Base-by-base conservation (phyloP, 2,797 vertebrate species). In the Syndactyla subalaris region DNA sequence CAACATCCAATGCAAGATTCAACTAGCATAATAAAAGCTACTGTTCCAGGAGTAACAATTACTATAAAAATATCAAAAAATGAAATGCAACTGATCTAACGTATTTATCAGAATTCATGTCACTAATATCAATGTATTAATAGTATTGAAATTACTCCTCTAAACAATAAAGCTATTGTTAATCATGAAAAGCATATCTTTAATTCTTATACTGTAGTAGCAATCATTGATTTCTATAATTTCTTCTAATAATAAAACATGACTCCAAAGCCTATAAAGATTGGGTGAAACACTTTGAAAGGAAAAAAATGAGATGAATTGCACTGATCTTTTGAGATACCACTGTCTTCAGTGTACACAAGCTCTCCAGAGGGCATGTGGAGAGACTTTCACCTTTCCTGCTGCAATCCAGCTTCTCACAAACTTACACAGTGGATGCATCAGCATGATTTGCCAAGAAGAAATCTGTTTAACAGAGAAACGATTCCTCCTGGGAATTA, bases 381-480 rank as follows among this genome's bases (percentile, higher is more conserved):
- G 58, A 80, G 49, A 72, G 17, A 61, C 9, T 91, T 79, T 66
- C 41, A 78, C n/a, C 9, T 79, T 65, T 65, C 21, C 10, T 85
- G 30, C 10, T 80, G 43, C 36, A 22, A n/a, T 2, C 1, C 16
- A 84, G 43, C 7, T 78, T 77, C 57, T 85, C 58, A 49, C 38
- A 88, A 89, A 88, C 19, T 62, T 89, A 20, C 54, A n/a, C 22
- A 38, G 27, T 51, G 23, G 46, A 92, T 63, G 38, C 24, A 94
- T 72, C 71, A 88, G 39, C 55, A 78, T 73, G 62, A 83, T n/a
- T 78, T 84, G 15, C 36, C 86, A 16, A 54, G 27, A 83, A 87
- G 20, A 80, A 94, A 91, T 72, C 65, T 91, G 20, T 71, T 80
- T 91, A 72, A 46, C 49, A 83, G 66, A 73, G 91, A 89, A 92